Evolutionary conservation across 2,888 invertebrate species (phyloP), one percentile per base, ranked within the genome.

Genomic region (Teinopalpus imperialis): DNA sequence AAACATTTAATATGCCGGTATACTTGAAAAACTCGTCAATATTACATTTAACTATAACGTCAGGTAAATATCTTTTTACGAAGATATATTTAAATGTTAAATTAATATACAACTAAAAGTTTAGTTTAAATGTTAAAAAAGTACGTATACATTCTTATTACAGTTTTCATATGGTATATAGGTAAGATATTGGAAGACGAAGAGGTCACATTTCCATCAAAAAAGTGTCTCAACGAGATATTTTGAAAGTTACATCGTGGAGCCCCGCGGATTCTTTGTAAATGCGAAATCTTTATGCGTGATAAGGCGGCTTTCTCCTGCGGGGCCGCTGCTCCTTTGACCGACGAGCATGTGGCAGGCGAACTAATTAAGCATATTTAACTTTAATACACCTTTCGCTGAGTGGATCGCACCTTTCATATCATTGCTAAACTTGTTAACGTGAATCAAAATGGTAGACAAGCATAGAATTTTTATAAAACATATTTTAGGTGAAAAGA

Each of bases 261-360:
- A n/a, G 13, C 31, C 6, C 32, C 23, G 37, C 49, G 35, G 46
- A 37, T 21, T 26, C 45, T 34, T 34, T 36, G 49, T 14, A 30
- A 30, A 31, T 26, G 43, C 43, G 42, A 42, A 45, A 49, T 49
- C 36, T 49, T 42, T 49, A 14, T 36, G 39, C 27, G 32, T 34
- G 39, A 45, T 34, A 39, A 41, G 27, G 20, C 32, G 14, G 42
- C 49, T 49, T 49, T 49, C 49, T 45, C 49, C 37, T 23, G 31
- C 3, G 29, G 24, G 5, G 34, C 43, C 45, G 34, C 34, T 31
- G 24, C 30, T 29, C 34, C 34, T 32, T 39, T 32, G 27, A 39
- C 32, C 10, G 30, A 6, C 16, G 32, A 10, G n/a, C 27, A 34
- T 21, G 27, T 20, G 27, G n/a, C 39, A 8, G 10, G 13, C 21